These are phyloP conservation scores for Sphaerophoria rueppellii DNA, from an alignment of 2,888 invertebrate genomes.

Conservation along the genomic window DNA sequence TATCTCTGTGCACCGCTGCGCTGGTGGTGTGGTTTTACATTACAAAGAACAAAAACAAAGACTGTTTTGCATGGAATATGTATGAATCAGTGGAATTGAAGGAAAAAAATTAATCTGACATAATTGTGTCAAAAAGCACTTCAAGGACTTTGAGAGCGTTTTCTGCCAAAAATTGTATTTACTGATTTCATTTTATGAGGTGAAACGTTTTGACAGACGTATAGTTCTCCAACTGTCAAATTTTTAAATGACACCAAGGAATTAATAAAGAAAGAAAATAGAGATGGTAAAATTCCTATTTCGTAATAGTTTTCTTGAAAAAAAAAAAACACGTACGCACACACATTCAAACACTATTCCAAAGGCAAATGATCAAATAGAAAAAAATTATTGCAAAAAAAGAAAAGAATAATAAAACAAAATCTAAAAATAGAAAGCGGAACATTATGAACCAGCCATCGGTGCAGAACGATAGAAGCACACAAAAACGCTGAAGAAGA, in stretches of 20 bases:
- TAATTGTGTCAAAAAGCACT: too few relatives aligned
- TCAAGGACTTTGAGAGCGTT: too few relatives aligned
- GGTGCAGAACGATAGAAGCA: constrained; percentile 49
- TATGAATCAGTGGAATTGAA: too few relatives aligned
- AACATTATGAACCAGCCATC: constrained; percentile 66
- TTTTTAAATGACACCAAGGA: too few relatives aligned
- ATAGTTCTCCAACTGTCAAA: too few relatives aligned
- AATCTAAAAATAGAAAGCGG: constrained; percentile 72
- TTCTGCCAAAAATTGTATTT: too few relatives aligned
- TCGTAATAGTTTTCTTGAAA: constrained; percentile 42
- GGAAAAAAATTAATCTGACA: too few relatives aligned
- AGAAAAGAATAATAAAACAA: constrained; percentile 27
- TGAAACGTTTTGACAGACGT: too few relatives aligned
- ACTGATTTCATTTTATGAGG: too few relatives aligned
- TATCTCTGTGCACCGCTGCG: constrained; percentile 24
- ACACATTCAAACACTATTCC: constrained; percentile 43
- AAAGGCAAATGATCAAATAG: constrained; percentile 41
- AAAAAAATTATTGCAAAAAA: constrained; percentile 28
- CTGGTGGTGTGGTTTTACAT: constrained; percentile 30
- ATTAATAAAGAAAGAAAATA: too few relatives aligned
- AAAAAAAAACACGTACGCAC: constrained; percentile 11
- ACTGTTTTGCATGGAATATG: too few relatives aligned
- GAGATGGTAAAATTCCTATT: not conserved
- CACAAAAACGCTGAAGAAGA: constrained; percentile 45
- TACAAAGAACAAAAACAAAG: not conserved